Conservation (phyloP, 2,113 vertebrate species). For the Takifugu bimaculatus region DNA sequence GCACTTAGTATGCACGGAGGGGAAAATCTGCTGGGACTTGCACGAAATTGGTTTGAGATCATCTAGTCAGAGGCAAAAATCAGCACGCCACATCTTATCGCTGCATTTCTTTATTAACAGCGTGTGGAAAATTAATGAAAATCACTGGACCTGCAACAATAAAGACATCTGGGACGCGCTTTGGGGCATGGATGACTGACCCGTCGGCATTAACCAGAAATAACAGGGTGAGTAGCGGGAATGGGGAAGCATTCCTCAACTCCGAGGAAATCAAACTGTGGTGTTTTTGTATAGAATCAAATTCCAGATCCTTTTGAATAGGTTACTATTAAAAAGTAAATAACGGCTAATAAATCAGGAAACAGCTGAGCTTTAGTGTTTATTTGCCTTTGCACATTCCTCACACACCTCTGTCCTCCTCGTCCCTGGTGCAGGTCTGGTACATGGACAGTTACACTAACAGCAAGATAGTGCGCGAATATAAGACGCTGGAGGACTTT, state of each 20-base stretch:
- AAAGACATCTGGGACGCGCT: slow-evolving; percentile 96
- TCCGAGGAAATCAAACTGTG: background rate
- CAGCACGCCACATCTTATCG: slow-evolving; percentile 56
- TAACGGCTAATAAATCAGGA: background rate
- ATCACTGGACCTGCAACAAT: slow-evolving; percentile 93
- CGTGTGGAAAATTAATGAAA: slow-evolving; percentile 99
- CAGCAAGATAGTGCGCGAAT: slow-evolving; percentile 97
- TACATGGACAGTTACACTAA: slow-evolving; percentile 98
- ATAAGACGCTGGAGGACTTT: slow-evolving; percentile 90
- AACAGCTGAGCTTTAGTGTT: background rate
- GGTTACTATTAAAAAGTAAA: background rate
- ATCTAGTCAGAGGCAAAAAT: slow-evolving; percentile 60
- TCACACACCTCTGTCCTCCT: background rate
- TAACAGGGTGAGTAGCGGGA: slow-evolving; percentile 84
- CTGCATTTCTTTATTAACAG: slow-evolving; percentile 76
- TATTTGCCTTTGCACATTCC: background rate
- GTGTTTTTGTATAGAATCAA: slow-evolving; percentile 1
- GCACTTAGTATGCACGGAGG: slow-evolving; percentile 60
- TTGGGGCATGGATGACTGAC: slow-evolving; percentile 99
- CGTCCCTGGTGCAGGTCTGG: slow-evolving; percentile 82
- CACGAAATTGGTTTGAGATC: slow-evolving; percentile 72
- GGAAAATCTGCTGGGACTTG: slow-evolving; percentile 46
- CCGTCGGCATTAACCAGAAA: slow-evolving; percentile 87
- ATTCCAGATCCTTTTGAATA: background rate
- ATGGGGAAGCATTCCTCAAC: slow-evolving; percentile 14